Evolutionary conservation across 2,113 vertebrate species (phyloP), one percentile per base, ranked within the genome.

Genomic region (Phyllopteryx taeniolatus): DNA sequence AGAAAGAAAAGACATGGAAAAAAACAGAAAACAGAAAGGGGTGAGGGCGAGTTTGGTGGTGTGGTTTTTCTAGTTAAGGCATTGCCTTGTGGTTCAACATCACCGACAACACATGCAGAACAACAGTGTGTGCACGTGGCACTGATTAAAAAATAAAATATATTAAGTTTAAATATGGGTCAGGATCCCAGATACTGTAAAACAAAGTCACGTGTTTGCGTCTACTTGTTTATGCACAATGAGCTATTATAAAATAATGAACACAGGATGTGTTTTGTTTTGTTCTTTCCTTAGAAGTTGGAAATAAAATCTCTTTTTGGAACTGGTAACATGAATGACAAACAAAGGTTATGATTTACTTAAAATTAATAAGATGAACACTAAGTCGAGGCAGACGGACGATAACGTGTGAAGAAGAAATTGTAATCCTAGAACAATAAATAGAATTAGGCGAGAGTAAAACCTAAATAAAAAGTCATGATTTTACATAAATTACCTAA

Each of bases 31-130:
- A 31, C 8, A 27, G 56, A 20, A 68, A 42, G 31, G 9, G n/a
- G 3, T 8, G 10, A 31, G 43, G 43, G 11, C 7, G 44, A 17
- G 10, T 9, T 43, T 20, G 9, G n/a, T 46, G 20, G 46, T 8
- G 31, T 8, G 57, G 63, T 73, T 71, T 83, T 76, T 92, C 90
- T 91, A 89, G 79, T 85, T 88, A 91, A 91, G 84, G 81, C 89
- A 91, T 91, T 87, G 89, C 81, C 84, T 79, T 76, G 71, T 20
- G 72, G 88, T 85, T 88, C 83, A 89, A 66, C 74, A 71, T 82
- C 83, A 76, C 77, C 79, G 80, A 17, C 77, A 73, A 65, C 82
- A 68, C 69, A 60, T 9, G 49, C 68, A 81, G 68, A 54, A 77
- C 70, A 78, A 64, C 74, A 73, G 44, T 65, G 71, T 70, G 39